Base-by-base conservation (phyloP, 2,113 vertebrate species). In the Petromus typicus region DNA sequence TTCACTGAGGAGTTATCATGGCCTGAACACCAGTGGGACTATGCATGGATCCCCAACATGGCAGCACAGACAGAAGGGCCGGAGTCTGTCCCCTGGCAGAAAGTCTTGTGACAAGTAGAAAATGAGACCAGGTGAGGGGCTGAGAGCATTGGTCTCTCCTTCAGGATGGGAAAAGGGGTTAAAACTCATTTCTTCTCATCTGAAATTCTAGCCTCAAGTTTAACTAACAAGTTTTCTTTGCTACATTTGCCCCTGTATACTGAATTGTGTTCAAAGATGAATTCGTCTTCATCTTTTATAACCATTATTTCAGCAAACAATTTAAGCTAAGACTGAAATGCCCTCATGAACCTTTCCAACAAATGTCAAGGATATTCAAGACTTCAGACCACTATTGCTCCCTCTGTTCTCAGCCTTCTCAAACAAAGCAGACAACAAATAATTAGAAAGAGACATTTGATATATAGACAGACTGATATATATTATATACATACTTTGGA, bases 151-250 rank as follows among this genome's bases (percentile, higher is more conserved):
- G 67, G 80, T 57, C 37, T 57, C 25, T 61, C 59, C 66, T 66
- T 54, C 64, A 75, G 22, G 34, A 86, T 30, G 59, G 17, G 16
- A 51, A 61, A 83, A 48, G n/a, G 80, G 37, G 43, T 66, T 71
- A 1, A 43, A 66, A 76, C 54, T 63, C 11, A 56, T 90, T 59
- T 87, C 32, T 63, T 37, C 8, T 51, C 82, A 85, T 48, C 57
- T 86, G 40, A 11, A 85, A 89, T 75, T 89, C 54, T 40, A 89
- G 59, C 45, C n/a, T 63, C 25, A 66, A 40, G 16, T 91, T 85
- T 61, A 73, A 37, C 45, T 30, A 94, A 89, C n/a, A 91, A 85
- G 16, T 51, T 94, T 90, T 34, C 43, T 89, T 86, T 89, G 45
- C 54, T 64, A 66, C 6, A 5, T 69, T 61, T 85, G 75, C 56